Percentiles rank a stretch among this genome's conserved stretches.
phyloP scores from a whole-genome alignment of 1,140 invertebrate genomes.

The Brachystomella parvula region DNA sequence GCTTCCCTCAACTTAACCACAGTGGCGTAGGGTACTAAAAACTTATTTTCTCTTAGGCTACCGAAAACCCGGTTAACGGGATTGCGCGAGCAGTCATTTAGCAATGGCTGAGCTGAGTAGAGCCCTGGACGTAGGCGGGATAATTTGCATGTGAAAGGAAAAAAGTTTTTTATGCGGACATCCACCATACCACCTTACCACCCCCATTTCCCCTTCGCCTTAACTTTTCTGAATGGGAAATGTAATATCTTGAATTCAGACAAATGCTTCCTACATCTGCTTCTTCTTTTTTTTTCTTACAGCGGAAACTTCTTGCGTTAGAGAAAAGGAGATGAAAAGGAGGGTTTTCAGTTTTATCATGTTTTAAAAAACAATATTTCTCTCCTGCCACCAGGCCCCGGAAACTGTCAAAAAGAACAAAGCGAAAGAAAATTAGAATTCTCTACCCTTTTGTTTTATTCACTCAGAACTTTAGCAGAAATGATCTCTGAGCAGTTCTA shows the following conservation, averaged over 20 bases:
- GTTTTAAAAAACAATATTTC: conserved; percentile 12
- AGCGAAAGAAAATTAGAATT: not conserved
- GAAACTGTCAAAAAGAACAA: conserved; percentile 1
- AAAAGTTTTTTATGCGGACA: not conserved
- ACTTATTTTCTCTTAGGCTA: not conserved
- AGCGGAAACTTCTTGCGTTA: not conserved
- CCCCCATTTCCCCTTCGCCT: not conserved
- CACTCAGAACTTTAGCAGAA: no score
- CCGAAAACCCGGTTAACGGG: not conserved
- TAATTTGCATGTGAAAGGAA: not conserved
- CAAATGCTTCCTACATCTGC: not conserved
- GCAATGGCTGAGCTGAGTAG: not conserved
- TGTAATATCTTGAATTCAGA: not conserved
- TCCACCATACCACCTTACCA: not conserved
- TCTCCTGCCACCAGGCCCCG: not conserved
- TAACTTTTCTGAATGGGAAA: not conserved
- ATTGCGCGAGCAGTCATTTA: not conserved
- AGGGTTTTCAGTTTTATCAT: not conserved
- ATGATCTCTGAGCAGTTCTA: no score
- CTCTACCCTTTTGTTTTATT: not conserved
- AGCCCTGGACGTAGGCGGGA: not conserved
- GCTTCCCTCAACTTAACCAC: no score
- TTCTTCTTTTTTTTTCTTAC: no score
- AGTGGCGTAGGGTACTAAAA: no score
- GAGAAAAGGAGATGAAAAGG: not conserved